Evolutionary conservation across 1,140 invertebrate species (phyloP), one percentile per base, ranked within the genome.

Genomic region (Microplitis mediator): DNA sequence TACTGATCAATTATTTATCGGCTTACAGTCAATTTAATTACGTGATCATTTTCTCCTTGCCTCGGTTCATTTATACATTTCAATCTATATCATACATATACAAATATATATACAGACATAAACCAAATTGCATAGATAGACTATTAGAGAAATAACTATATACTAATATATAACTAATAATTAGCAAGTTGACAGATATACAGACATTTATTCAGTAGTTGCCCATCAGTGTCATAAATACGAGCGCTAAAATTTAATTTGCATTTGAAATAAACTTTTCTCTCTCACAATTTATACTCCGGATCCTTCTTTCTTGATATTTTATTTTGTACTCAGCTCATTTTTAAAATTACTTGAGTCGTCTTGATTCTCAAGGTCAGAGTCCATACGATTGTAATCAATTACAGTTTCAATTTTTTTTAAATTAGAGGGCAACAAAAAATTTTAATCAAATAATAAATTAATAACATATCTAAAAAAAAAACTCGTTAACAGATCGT

Each of bases 201-300:
- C 9, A 6, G 61, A 35, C 61, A 31, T 63, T 54, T n/a, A 50
- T 39, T 36, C 50, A 65, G 39, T 2, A 2, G 13, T 16, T 50
- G 4, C 16, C 3, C 56, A 58, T 58, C 56, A 65, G 63, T 65
- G 39, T 65, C 63, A 65, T 65, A 51, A 65, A 51, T 14, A 65
- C 36, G 23, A 23, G 23, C 23, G 23, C 23, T 0, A 6, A 50
- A 50, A 50, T 50, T 50, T 50, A 50, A 23, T 23, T 23, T 23
- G 23, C 23, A 23, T 23, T 23, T 23, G 2, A 23, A 23, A 23
- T 23, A 23, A 23, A 23, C 23, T 23, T 58, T 58, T 58, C 23
- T 23, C 3, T 9, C 3, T 23, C 56, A 23, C 4, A 54, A 1
- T 4, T 2, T 6, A 13, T 4, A 14, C 5, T 54, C n/a, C 5